Evolutionary conservation across 2,888 invertebrate species (phyloP).

Genomic region (Drosophila meridiana): DNA sequence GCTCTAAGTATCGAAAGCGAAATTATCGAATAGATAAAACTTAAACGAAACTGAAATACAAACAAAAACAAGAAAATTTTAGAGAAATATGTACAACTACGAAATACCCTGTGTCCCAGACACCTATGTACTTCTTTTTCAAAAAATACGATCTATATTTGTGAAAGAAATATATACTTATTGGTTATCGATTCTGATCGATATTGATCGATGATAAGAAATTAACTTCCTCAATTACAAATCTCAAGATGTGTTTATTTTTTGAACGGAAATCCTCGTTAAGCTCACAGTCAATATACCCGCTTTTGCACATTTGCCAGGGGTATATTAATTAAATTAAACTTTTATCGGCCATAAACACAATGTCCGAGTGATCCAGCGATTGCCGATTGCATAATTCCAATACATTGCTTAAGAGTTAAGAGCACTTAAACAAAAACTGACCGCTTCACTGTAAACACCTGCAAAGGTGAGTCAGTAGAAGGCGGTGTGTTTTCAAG

Average conservation of each 20-base stretch:
- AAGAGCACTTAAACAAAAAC: slow-evolving; percentile 32
- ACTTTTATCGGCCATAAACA: slow-evolving; percentile 46
- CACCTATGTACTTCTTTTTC: neutral
- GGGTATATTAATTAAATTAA: slow-evolving; percentile 26
- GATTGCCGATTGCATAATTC: slow-evolving; percentile 50
- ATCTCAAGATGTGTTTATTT: neutral
- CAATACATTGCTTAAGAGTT: slow-evolving; percentile 21
- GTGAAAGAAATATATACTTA: neutral
- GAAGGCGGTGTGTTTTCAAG: neutral
- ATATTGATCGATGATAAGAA: neutral
- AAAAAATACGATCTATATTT: neutral
- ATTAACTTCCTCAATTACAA: neutral
- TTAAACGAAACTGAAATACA: neutral
- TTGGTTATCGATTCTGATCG: neutral
- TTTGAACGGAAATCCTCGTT: neutral
- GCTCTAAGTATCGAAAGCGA: neutral
- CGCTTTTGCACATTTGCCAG: neutral
- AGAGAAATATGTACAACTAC: neutral
- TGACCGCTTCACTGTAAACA: slow-evolving; percentile 41
- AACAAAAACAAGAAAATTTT: neutral
- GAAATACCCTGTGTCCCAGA: neutral
- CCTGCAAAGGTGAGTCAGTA: slow-evolving; percentile 50
- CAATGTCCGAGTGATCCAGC: slow-evolving; percentile 13
- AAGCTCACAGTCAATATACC: neutral
- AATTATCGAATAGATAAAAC: neutral